These are phyloP conservation scores for Peromyscus nudipes DNA, from an alignment of 2,797 vertebrate species.

Conservation along the genomic window DNA sequence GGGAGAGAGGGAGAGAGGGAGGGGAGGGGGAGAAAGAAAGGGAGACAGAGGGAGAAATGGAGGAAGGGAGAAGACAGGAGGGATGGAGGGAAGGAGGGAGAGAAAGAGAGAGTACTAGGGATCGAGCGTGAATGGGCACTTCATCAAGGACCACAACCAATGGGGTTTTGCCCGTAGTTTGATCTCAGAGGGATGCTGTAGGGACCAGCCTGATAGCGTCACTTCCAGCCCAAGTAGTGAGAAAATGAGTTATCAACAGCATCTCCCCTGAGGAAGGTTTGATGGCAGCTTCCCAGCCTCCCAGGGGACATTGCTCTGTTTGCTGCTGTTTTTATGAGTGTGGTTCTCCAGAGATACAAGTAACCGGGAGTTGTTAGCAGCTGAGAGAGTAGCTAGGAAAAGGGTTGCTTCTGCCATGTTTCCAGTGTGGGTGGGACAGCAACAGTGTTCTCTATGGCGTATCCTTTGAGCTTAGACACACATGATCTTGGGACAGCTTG, in stretches of 20 bases:
- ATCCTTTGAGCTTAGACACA: not conserved
- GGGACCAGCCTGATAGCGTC: no score
- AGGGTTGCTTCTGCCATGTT: not conserved
- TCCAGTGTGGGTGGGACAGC: no score
- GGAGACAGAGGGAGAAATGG: no score
- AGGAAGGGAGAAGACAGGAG: not conserved
- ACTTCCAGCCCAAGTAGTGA: rapidly evolving
- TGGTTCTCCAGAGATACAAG: not conserved
- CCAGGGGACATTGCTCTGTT: not conserved
- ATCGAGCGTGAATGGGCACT: not conserved
- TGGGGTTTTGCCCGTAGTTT: not conserved
- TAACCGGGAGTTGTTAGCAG: not conserved
- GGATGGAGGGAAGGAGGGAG: not conserved
- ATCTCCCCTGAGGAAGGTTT: not conserved
- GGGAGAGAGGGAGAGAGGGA: not conserved
- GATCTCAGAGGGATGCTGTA: not conserved
- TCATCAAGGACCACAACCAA: not conserved
- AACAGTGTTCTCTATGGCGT: not conserved
- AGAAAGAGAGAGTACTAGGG: no score
- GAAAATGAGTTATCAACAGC: not conserved
- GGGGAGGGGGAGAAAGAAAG: not conserved
- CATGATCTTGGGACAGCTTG: not conserved
- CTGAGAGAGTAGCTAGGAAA: not conserved
- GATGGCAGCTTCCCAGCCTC: not conserved
- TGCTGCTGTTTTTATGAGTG: not conserved